Evolutionary conservation across 2,888 invertebrate species (phyloP).

Genomic region (Periphyllus acericola): DNA sequence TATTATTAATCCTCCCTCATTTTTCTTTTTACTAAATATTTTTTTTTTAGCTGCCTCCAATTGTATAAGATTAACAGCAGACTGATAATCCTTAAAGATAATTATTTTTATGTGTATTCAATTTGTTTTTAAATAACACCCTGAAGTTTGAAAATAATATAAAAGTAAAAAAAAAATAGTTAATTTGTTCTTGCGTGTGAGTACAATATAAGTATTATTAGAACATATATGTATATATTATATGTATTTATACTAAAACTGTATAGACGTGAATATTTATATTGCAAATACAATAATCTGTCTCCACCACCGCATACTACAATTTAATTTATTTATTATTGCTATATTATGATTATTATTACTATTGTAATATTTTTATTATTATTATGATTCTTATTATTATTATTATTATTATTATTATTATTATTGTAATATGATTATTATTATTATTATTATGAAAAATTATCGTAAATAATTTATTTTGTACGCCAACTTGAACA

Average conservation of each 20-base stretch:
- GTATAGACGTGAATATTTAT: conserved; percentile 12
- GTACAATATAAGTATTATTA: conserved; percentile 23
- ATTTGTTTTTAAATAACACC: conserved; percentile 26
- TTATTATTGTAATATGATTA: conserved; percentile 12
- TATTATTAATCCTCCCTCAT: background rate
- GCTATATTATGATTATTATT: conserved; percentile 8
- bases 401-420: conserved; percentile 6
- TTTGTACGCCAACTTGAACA: conserved; percentile 47
- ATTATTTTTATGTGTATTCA: conserved; percentile 41
- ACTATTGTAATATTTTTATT: conserved; percentile 2
- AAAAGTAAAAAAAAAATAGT: conserved; percentile 26
- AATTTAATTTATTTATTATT: conserved; percentile 23
- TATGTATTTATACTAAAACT: conserved; percentile 38
- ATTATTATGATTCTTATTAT: conserved; percentile 7
- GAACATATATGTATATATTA: conserved; percentile 13
- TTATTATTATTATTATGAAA: conserved; percentile 6
- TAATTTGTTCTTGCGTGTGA: background rate
- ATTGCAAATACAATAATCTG: background rate
- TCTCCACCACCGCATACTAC: conserved; percentile 4
- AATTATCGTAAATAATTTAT: conserved; percentile 38
- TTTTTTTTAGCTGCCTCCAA: conserved; percentile 19
- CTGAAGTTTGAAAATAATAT: background rate
- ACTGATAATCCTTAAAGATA: conserved; percentile 47
- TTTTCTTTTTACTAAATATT: background rate
- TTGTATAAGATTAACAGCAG: conserved; percentile 51